These are phyloP conservation scores for Catharus bicknelli DNA, from an alignment of 2,113 vertebrate species.

Conservation along the genomic window DNA sequence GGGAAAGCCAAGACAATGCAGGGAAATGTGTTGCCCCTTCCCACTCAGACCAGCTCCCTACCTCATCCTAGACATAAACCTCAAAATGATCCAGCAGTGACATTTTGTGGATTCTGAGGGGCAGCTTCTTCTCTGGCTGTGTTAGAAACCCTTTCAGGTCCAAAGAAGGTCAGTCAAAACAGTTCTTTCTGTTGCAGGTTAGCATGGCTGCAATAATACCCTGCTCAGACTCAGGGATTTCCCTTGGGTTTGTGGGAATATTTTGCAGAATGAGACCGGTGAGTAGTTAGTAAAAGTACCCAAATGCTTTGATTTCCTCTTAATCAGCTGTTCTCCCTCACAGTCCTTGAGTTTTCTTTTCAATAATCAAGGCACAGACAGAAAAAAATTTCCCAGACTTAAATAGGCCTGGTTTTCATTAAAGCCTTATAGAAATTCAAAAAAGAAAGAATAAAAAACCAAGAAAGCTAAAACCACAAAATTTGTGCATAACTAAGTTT, in stretches of 20 bases:
- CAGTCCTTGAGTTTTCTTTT: not conserved
- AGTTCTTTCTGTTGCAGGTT: not conserved
- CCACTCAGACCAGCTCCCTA: not conserved
- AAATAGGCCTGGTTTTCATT: conserved; percentile 15
- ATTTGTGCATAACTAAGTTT: not conserved
- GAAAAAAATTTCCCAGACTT: not conserved
- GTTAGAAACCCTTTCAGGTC: not conserved
- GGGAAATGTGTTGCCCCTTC: accelerated
- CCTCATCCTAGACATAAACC: not conserved
- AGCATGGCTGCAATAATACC: not conserved
- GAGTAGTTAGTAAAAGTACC: not conserved
- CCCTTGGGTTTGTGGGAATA: not conserved
- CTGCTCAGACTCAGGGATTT: not conserved
- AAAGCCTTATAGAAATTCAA: not conserved
- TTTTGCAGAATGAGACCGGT: not conserved
- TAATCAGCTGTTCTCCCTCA: not conserved
- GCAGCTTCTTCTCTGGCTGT: not conserved
- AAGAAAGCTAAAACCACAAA: not conserved
- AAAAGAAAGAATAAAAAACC: not conserved
- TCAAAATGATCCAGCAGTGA: not conserved
- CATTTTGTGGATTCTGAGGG: not conserved
- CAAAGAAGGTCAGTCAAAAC: not conserved
- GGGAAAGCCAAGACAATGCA: not conserved
- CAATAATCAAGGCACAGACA: not conserved
- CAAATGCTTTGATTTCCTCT: not conserved